phyloP scores from a whole-genome alignment of 2,888 invertebrate genomes.

The Amphiduros pacificus region DNA sequence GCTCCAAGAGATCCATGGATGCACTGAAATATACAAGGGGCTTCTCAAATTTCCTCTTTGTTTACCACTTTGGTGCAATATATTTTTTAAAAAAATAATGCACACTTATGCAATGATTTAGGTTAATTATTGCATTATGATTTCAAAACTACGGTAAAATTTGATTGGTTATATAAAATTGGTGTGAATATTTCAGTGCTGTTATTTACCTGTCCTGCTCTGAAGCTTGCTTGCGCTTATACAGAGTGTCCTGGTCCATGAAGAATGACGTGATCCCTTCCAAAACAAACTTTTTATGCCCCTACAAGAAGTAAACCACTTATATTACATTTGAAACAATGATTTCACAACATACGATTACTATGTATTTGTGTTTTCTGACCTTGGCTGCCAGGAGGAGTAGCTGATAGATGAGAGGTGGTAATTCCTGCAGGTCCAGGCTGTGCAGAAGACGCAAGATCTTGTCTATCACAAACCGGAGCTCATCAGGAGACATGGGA shows the following conservation, averaged over 20 bases:
- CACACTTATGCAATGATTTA: too few relatives aligned
- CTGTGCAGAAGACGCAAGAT: constrained; percentile 49
- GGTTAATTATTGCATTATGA: too few relatives aligned
- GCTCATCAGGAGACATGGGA: constrained; percentile 48
- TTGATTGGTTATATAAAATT: too few relatives aligned
- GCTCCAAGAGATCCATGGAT: constrained; percentile 6
- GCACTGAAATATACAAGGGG: neutral
- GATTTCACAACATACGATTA: too few relatives aligned
- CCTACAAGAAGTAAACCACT: constrained; percentile 40
- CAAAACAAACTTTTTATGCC: constrained; percentile 50
- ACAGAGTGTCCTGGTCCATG: constrained; percentile 41
- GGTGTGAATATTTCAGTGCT: neutral
- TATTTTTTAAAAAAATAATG: too few relatives aligned
- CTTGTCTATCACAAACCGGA: constrained; percentile 54
- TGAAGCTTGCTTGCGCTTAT: neutral
- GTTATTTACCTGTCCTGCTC: too few relatives aligned
- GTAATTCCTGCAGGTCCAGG: constrained; percentile 53
- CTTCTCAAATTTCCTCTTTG: neutral
- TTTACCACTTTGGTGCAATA: neutral
- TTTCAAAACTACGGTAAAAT: too few relatives aligned
- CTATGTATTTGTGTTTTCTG: too few relatives aligned
- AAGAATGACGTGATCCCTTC: constrained; percentile 54
- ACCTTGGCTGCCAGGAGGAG: constrained; percentile 57
- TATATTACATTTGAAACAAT: neutral
- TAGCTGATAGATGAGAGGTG: constrained; percentile 58